Percentiles rank a stretch among this genome's conserved stretches.
These are phyloP conservation scores for Amitus sp. DNA, from an alignment of 2,888 invertebrate species.

Conservation along the genomic window DNA sequence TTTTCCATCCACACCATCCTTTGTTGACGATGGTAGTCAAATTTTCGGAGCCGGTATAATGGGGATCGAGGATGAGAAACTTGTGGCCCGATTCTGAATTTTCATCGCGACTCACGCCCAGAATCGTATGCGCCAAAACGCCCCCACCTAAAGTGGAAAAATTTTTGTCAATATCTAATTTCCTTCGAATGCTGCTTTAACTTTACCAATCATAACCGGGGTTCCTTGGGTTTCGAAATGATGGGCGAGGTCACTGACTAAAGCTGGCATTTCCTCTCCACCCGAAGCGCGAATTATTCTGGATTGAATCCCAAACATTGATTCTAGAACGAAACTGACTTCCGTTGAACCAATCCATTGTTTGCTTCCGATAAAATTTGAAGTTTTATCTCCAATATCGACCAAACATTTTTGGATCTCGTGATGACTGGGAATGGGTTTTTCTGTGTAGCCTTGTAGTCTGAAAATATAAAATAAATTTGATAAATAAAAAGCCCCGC, in stretches of 20 bases:
- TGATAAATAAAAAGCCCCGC: too few relatives aligned
- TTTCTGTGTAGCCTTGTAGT: conserved; percentile 84
- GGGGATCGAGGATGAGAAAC: conserved; percentile 98
- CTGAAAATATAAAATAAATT: conserved; percentile 57
- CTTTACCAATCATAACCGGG: conserved; percentile 96
- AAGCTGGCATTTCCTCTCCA: conserved; percentile 83
- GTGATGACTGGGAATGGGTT: conserved; percentile 80
- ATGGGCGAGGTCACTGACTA: conserved; percentile 83
- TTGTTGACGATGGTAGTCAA: conserved; percentile 77
- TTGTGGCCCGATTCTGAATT: conserved; percentile 78
- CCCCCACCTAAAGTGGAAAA: conserved; percentile 80
- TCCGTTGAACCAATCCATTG: conserved; percentile 99
- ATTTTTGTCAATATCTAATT: not conserved
- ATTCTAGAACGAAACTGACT: conserved; percentile 91
- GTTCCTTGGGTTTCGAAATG: conserved; percentile 95
- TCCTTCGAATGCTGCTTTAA: not conserved
- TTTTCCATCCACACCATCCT: conserved; percentile 99
- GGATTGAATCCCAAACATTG: conserved; percentile 78
- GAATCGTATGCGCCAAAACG: conserved; percentile 95
- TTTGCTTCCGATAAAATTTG: conserved; percentile 86
- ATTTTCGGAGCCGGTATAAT: conserved; percentile 93
- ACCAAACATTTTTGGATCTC: conserved; percentile 95
- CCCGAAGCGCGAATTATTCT: conserved; percentile 87
- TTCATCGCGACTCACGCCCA: conserved; percentile 91
- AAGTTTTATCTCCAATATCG: conserved; percentile 91